Evolutionary conservation across 2,113 vertebrate genomes (phyloP).

Genomic region (Asarcornis scutulata): DNA sequence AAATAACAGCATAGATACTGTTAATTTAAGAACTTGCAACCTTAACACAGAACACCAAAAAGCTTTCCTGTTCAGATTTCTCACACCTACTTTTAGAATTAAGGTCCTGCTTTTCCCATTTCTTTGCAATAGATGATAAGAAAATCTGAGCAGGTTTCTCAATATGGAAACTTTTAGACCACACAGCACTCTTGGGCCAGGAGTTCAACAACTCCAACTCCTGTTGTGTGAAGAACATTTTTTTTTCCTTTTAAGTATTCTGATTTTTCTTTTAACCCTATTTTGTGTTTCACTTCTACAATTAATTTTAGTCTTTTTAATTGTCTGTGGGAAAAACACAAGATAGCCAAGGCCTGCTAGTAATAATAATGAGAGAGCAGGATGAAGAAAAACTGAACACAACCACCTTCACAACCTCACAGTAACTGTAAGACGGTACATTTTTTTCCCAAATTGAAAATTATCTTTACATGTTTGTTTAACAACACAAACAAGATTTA

Average conservation of each 20-base stretch:
- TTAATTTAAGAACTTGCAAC: not conserved
- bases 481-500: not conserved
- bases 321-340: not conserved
- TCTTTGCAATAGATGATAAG: not conserved
- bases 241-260: not conserved
- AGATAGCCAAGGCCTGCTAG: not conserved
- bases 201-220: constrained; percentile 27
- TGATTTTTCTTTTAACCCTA: not conserved
- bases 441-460: not conserved
- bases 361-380: not conserved
- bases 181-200: not conserved
- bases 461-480: not conserved
- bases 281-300: not conserved
- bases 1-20: not conserved
- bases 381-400: not conserved
- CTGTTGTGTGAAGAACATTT: constrained; percentile 27
- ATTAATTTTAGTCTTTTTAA: not conserved
- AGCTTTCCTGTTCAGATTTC: not conserved
- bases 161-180: not conserved
- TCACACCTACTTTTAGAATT: not conserved
- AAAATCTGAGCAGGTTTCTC: not conserved
- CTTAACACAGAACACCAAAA: not conserved
- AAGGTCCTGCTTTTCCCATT: not conserved
- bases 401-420: not conserved
- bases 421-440: not conserved